Evolutionary conservation across 2,888 invertebrate genomes (phyloP).

Genomic region (Colletes collaris): DNA sequence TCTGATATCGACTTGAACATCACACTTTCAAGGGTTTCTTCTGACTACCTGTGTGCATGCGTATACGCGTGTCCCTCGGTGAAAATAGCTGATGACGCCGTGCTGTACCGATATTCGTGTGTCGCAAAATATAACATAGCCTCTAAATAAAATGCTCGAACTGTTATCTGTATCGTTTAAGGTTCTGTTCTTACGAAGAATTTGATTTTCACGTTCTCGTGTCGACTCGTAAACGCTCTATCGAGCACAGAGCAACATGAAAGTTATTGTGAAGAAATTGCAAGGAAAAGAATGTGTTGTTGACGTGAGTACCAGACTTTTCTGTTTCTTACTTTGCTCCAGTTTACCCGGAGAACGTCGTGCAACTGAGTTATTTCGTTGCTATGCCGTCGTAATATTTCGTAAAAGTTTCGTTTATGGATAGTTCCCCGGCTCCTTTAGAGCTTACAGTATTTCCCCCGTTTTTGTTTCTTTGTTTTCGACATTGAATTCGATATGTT

Average conservation of each 20-base stretch:
- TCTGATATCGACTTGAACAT: constrained; percentile 18
- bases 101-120: constrained; percentile 36
- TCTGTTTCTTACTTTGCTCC: neutral
- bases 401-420: neutral
- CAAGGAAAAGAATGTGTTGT: constrained; percentile 89
- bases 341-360: neutral
- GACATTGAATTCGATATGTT: neutral
- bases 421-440: too few species aligned
- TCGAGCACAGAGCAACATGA: constrained; percentile 84
- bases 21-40: neutral
- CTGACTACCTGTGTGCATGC: constrained; percentile 24
- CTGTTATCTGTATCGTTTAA: constrained; percentile 40
- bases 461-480: neutral
- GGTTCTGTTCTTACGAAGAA: constrained; percentile 45
- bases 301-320: constrained; percentile 84
- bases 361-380: neutral
- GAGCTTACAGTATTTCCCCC: too few species aligned
- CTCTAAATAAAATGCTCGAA: constrained; percentile 69
- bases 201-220: constrained; percentile 53
- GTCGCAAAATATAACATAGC: constrained; percentile 73
- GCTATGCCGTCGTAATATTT: neutral
- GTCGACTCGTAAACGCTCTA: constrained; percentile 12
- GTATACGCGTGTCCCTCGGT: constrained; percentile 19
- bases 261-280: constrained; percentile 89
- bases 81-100: constrained; percentile 58